Evolutionary conservation across 2,888 invertebrate species (phyloP).

Genomic region (Drosophila multiciliata): DNA sequence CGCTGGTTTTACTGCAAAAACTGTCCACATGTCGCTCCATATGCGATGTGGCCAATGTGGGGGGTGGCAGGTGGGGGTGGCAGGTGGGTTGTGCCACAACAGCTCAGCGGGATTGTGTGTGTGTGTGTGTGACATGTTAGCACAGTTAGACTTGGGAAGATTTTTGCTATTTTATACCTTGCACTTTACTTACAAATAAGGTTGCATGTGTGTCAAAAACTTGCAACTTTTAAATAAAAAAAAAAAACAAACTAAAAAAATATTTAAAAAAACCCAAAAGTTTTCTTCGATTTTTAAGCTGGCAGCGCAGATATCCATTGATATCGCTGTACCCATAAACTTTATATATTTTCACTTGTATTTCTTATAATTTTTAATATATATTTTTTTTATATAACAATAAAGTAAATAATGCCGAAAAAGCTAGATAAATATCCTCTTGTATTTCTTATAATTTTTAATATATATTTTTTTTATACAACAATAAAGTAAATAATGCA

Average conservation of each 20-base stretch:
- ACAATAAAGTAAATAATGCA: background rate
- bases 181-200: background rate
- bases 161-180: slow-evolving; percentile 16
- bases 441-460: background rate
- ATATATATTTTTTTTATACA: background rate
- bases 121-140: slow-evolving; percentile 61
- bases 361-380: background rate
- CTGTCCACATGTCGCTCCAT: slow-evolving; percentile 49
- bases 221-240: background rate
- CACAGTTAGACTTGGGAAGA: slow-evolving; percentile 55
- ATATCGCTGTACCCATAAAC: background rate
- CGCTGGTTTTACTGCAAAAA: slow-evolving; percentile 46
- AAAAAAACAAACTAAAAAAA: background rate
- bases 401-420: background rate
- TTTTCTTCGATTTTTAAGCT: background rate
- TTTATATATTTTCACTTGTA: background rate
- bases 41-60: slow-evolving; percentile 23
- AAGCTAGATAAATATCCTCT: background rate
- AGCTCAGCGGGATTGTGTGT: slow-evolving; percentile 8
- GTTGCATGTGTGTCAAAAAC: slow-evolving; percentile 1
- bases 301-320: background rate
- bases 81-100: background rate
- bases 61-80: background rate
- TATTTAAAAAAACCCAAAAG: background rate
- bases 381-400: background rate